Conservation (phyloP, 2,888 invertebrate genomes). For the Pristionchus fissidentatus region DNA sequence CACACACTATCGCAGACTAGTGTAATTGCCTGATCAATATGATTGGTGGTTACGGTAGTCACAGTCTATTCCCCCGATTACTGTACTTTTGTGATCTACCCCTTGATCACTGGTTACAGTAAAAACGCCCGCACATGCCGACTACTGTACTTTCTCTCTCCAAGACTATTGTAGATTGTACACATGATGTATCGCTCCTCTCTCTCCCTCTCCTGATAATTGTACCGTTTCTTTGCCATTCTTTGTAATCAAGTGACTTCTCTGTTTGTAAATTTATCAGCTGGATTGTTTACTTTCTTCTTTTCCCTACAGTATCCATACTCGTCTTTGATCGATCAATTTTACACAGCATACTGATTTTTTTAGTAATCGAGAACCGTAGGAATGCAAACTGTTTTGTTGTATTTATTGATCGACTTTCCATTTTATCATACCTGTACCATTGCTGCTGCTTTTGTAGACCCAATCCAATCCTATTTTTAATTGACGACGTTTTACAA, state of each 20-base stretch:
- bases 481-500: conserved; percentile 20
- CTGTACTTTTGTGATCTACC: no score
- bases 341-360: background rate
- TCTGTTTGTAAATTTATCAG: no score
- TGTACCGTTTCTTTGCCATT: background rate
- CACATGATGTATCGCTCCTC: background rate
- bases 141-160: background rate
- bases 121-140: background rate
- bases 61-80: no score
- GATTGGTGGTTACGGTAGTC: no score
- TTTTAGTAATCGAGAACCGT: conserved; percentile 15
- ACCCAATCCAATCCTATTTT: no score
- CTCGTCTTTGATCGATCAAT: conserved; percentile 27
- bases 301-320: background rate
- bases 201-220: background rate
- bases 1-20: no score
- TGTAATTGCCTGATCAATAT: no score
- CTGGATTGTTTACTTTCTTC: no score
- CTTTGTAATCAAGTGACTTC: background rate
- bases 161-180: background rate
- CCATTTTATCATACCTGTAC: conserved; percentile 34
- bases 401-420: conserved; percentile 31
- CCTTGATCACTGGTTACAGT: background rate
- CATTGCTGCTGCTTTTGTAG: background rate
- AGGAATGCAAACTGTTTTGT: background rate